Evolutionary conservation across 2,113 vertebrate species (phyloP).

Genomic region (Xiphophorus hellerii): DNA sequence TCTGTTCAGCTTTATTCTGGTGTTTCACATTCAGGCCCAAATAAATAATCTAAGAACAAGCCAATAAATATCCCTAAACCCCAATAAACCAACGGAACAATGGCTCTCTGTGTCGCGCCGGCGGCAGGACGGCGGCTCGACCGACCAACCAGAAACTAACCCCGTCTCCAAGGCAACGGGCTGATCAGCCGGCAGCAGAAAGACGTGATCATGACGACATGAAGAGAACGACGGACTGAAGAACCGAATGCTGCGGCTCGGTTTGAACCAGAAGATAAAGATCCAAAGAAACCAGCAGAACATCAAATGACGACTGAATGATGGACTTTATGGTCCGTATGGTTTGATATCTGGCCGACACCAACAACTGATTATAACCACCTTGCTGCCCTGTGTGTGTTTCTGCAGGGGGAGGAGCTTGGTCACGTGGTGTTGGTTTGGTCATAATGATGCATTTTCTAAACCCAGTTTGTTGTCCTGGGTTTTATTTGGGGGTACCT

Average conservation of each 20-base stretch:
- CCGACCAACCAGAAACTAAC: constrained; percentile 49
- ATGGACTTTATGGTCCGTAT: too few relatives aligned
- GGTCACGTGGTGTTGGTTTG: too few relatives aligned
- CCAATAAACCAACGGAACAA: constrained; percentile 8
- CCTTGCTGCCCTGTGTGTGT: too few relatives aligned
- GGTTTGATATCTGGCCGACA: too few relatives aligned
- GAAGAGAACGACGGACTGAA: not conserved
- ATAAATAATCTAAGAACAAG: not conserved
- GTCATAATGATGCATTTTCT: too few relatives aligned
- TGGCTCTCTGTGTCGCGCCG: constrained; percentile 12
- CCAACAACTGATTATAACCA: too few relatives aligned
- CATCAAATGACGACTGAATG: too few relatives aligned
- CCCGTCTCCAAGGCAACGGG: constrained; percentile 44
- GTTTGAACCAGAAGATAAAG: not conserved
- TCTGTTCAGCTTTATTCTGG: not conserved
- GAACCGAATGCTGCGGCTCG: not conserved
- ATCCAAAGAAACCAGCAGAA: too few relatives aligned
- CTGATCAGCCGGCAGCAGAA: constrained; percentile 36
- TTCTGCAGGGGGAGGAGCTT: too few relatives aligned
- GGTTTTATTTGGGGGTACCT: too few relatives aligned
- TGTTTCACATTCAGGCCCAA: not conserved
- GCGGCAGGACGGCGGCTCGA: constrained; percentile 34
- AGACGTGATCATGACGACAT: too few relatives aligned
- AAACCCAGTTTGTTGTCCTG: too few relatives aligned
- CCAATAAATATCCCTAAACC: not conserved